Percentiles rank a stretch among this genome's conserved stretches.
These are phyloP conservation scores for Molanna angustata DNA, from an alignment of 2,888 invertebrate species.

Conservation along the genomic window DNA sequence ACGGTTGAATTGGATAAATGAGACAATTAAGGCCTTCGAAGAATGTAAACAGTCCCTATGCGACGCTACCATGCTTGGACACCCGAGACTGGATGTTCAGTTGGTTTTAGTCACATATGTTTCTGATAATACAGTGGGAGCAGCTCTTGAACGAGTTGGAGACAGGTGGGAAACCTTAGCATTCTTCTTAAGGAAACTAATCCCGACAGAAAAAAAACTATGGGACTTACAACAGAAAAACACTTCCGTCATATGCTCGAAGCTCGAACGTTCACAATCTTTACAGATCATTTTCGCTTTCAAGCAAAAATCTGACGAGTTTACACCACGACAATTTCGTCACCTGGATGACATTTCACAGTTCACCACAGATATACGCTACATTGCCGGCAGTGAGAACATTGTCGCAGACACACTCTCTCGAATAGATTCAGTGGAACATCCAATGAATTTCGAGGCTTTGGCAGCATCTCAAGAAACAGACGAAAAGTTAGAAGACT, in stretches of 20 bases:
- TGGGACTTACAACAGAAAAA: too few relatives aligned
- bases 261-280: too few relatives aligned
- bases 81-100: constrained; percentile 37
- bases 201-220: constrained; percentile 37
- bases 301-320: constrained; percentile 36
- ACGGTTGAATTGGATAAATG: constrained; percentile 32
- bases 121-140: constrained; percentile 40
- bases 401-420: constrained; percentile 20
- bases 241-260: too few relatives aligned
- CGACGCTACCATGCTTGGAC: constrained; percentile 37
- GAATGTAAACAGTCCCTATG: constrained; percentile 35
- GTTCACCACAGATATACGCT: constrained; percentile 29
- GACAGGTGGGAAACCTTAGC: constrained; percentile 38
- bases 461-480: constrained; percentile 25
- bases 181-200: constrained; percentile 40
- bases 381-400: constrained; percentile 3
- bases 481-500: background rate
- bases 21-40: constrained; percentile 33
- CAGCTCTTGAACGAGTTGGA: constrained; percentile 36
- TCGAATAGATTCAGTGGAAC: constrained; percentile 15
- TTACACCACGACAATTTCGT: constrained; percentile 39
- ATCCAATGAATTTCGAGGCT: constrained; percentile 13
- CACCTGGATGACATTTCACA: constrained; percentile 38
- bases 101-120: constrained; percentile 39
- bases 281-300: too few relatives aligned